A percentile compares a stretch with the other conserved stretches of the same genome.
Evolutionary conservation across 2,113 vertebrate species (phyloP).

Genomic region (Rattus norvegicus): GRCr8 NC_086020.1:155208001-155208500

Average conservation of each 20-base stretch:
- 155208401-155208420: neutral
- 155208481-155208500: slow-evolving; percentile 65
- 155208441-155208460: slow-evolving; percentile 34
- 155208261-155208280: neutral
- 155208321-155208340: neutral
- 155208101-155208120: slow-evolving; percentile 7
- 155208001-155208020: neutral
- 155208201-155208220: neutral
- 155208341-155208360: neutral
- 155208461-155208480: slow-evolving; percentile 35
- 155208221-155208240: neutral
- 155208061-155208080: neutral
- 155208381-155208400: neutral
- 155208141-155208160: neutral
- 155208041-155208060: neutral
- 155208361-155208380: neutral
- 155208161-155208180: accelerated
- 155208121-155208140: neutral
- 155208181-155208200: neutral
- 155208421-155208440: neutral
- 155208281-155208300: neutral
- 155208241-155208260: neutral
- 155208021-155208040: neutral
- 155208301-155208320: neutral
- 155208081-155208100: slow-evolving; percentile 13